phyloP scores from a whole-genome alignment of 2,113 vertebrate genomes.

The Myotis lucifugus region DNA sequence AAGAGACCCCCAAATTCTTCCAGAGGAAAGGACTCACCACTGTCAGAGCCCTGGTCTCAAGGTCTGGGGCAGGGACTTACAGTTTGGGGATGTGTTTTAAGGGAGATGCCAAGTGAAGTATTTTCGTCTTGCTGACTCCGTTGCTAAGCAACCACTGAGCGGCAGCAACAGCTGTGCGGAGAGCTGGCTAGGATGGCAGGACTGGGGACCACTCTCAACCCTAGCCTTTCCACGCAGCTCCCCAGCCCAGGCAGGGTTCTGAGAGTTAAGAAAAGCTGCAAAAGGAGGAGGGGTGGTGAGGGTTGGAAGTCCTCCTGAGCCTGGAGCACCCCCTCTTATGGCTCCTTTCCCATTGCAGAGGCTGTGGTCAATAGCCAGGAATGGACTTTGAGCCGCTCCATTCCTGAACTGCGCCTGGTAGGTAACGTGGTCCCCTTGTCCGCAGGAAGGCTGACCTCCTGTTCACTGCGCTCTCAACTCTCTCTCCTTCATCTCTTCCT shows the following conservation, averaged over 20 bases:
- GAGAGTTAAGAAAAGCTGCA: not conserved
- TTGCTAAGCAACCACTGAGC: slow-evolving; percentile 82
- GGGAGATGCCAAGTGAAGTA: slow-evolving; percentile 75
- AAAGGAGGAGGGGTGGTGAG: not conserved
- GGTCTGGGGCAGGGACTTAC: slow-evolving; percentile 47
- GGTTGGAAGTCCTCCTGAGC: not conserved
- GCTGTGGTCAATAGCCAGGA: slow-evolving; percentile 96
- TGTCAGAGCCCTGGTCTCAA: slow-evolving; percentile 15
- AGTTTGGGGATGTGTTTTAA: slow-evolving; percentile 61
- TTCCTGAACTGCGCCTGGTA: slow-evolving; percentile 96
- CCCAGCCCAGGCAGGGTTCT: not conserved
- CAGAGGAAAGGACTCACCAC: not conserved
- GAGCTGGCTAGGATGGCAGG: slow-evolving; percentile 63
- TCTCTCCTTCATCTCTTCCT: not conserved
- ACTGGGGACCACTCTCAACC: slow-evolving; percentile 66
- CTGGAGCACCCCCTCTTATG: not conserved
- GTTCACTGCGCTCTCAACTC: too few species aligned
- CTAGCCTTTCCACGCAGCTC: not conserved
- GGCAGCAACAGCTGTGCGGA: slow-evolving; percentile 77
- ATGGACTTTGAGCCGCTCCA: slow-evolving; percentile 92
- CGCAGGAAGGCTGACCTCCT: not conserved
- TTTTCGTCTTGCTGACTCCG: slow-evolving; percentile 79
- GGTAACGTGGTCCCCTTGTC: slow-evolving; percentile 65
- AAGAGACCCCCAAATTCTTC: not conserved
- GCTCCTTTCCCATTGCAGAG: slow-evolving; percentile 83